A percentile compares a stretch with the other conserved stretches of the same genome.
These are phyloP conservation scores for Pantherophis guttatus DNA, from an alignment of 2,113 vertebrate genomes.

Conservation along the genomic window DNA sequence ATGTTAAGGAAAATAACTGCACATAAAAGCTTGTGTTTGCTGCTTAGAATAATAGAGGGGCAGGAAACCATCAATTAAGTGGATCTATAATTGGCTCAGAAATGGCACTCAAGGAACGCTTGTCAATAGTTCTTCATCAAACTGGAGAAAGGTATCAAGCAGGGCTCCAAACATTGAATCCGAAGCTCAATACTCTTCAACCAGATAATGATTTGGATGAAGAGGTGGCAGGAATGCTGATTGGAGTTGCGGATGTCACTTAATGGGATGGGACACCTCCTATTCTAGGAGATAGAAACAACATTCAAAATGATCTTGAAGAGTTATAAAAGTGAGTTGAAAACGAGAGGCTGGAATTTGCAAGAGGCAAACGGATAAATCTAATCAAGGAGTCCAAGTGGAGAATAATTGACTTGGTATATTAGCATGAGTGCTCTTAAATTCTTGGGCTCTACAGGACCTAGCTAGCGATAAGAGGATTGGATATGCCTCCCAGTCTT, in stretches of 20 bases:
- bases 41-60: background rate
- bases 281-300: background rate
- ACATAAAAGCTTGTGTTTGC: background rate
- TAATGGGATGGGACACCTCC: background rate
- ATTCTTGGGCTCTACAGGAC: background rate
- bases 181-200: background rate
- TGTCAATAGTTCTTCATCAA: background rate
- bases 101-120: background rate
- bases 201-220: background rate
- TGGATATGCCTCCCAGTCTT: background rate
- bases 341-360: background rate
- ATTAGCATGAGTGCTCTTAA: background rate
- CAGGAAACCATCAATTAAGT: background rate
- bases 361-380: background rate
- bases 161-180: background rate
- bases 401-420: background rate
- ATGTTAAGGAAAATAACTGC: background rate
- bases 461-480: background rate
- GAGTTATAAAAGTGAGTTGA: background rate
- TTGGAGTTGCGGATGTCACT: background rate
- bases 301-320: background rate
- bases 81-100: background rate
- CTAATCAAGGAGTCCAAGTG: background rate
- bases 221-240: background rate
- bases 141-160: background rate